These are phyloP conservation scores for Acrobasis repandana DNA, from an alignment of 2,888 invertebrate species.

Conservation along the genomic window DNA sequence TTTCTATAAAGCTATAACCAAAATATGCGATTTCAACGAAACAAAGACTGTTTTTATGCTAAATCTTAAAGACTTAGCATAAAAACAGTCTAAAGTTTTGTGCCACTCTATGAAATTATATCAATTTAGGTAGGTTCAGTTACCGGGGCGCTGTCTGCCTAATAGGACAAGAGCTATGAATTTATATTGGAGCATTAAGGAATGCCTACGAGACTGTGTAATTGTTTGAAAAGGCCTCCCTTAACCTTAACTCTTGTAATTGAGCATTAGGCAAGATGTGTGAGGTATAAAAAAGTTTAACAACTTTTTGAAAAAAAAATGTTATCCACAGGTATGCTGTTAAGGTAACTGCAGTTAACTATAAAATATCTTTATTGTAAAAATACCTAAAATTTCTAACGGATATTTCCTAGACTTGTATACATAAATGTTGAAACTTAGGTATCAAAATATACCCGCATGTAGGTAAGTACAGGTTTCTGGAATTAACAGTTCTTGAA, in stretches of 20 bases:
- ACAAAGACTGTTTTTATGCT: too few relatives aligned
- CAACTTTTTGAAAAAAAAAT: too few relatives aligned
- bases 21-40: too few relatives aligned
- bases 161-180: slow-evolving; percentile 64
- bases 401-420: background rate
- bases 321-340: too few relatives aligned
- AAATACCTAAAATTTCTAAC: background rate
- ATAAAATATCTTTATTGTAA: background rate
- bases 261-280: background rate
- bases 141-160: slow-evolving; percentile 47
- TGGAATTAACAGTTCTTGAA: background rate
- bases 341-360: background rate
- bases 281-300: background rate
- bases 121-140: slow-evolving; percentile 40
- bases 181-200: slow-evolving; percentile 70
- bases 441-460: background rate
- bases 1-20: too few relatives aligned
- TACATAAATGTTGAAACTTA: background rate
- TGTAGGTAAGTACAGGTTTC: background rate
- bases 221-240: background rate
- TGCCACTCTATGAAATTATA: slow-evolving; percentile 43
- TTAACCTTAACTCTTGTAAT: background rate
- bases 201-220: slow-evolving; percentile 40
- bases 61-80: too few relatives aligned
- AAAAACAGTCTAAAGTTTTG: too few relatives aligned